phyloP scores from a whole-genome alignment of 2,888 invertebrate species.

The Drosophila peninsularis region DNA sequence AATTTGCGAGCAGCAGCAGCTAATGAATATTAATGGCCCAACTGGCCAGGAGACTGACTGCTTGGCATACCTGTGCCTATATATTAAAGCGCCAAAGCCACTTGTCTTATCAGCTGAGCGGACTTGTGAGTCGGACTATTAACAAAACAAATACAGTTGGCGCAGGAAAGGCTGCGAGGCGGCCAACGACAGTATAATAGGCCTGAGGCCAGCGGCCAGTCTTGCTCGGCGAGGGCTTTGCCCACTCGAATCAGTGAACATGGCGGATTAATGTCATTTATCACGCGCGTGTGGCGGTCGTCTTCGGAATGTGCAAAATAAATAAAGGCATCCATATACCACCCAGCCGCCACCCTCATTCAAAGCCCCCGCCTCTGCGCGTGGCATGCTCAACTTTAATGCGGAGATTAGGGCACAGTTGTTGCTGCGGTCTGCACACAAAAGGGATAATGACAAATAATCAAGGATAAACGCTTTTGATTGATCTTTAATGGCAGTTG shows the following conservation, averaged over 20 bases:
- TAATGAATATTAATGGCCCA: constrained; percentile 77
- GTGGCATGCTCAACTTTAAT: constrained; percentile 44
- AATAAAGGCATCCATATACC: constrained; percentile 55
- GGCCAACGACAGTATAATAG: constrained; percentile 28
- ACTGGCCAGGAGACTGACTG: constrained; percentile 59
- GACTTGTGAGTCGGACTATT: constrained; percentile 71
- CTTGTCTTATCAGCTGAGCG: constrained; percentile 76
- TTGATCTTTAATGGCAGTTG: constrained; percentile 82
- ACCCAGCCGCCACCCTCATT: not conserved
- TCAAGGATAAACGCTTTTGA: constrained; percentile 84
- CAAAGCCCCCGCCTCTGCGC: not conserved
- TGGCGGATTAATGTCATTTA: constrained; percentile 81
- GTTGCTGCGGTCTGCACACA: constrained; percentile 60
- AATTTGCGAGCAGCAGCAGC: constrained; percentile 20
- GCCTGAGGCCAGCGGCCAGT: constrained; percentile 41
- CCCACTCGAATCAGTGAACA: constrained; percentile 73
- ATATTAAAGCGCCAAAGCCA: constrained; percentile 74
- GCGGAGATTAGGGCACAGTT: constrained; percentile 66
- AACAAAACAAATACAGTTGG: constrained; percentile 77
- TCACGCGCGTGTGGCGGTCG: constrained; percentile 66
- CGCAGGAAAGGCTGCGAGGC: constrained; percentile 57
- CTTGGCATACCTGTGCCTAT: constrained; percentile 65
- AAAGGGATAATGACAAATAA: constrained; percentile 83
- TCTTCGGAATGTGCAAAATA: constrained; percentile 76
- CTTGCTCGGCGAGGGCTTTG: constrained; percentile 28